phyloP scores from a whole-genome alignment of 1,140 invertebrate species.

The Bombus huntii region DNA sequence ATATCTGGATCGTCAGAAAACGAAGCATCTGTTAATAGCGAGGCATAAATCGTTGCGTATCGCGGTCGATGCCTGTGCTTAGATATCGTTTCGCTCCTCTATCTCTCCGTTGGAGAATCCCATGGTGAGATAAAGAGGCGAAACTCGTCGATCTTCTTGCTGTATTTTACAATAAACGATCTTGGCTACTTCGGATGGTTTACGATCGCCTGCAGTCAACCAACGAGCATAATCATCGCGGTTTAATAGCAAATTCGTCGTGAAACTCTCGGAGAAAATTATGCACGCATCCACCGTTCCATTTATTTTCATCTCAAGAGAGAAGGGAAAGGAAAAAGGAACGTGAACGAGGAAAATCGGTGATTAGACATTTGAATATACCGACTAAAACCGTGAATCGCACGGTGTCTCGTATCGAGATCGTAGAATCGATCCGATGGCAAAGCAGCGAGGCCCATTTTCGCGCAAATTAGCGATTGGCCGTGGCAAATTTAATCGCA shows the following conservation, averaged over 20 bases:
- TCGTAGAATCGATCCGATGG: neutral
- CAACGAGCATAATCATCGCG: neutral
- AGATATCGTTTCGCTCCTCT: neutral
- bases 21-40: slow-evolving; percentile 7
- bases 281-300: neutral
- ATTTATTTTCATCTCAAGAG: neutral
- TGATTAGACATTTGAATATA: neutral
- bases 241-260: slow-evolving; percentile 19
- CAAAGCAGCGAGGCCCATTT: neutral
- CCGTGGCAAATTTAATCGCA: slow-evolving; percentile 29
- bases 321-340: neutral
- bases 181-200: slow-evolving; percentile 17
- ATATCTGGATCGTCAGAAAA: neutral
- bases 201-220: slow-evolving; percentile 6
- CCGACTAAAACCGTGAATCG: neutral
- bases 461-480: neutral
- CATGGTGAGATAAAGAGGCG: slow-evolving; percentile 5
- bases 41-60: slow-evolving; percentile 23
- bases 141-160: neutral
- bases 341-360: neutral
- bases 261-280: neutral
- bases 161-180: slow-evolving; percentile 6
- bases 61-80: neutral
- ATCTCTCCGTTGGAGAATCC: neutral
- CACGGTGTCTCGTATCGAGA: neutral